Evolutionary conservation across 1,140 invertebrate species (phyloP), one percentile per base, ranked within the genome.

Genomic region (Neotoxoptera formosana): DNA sequence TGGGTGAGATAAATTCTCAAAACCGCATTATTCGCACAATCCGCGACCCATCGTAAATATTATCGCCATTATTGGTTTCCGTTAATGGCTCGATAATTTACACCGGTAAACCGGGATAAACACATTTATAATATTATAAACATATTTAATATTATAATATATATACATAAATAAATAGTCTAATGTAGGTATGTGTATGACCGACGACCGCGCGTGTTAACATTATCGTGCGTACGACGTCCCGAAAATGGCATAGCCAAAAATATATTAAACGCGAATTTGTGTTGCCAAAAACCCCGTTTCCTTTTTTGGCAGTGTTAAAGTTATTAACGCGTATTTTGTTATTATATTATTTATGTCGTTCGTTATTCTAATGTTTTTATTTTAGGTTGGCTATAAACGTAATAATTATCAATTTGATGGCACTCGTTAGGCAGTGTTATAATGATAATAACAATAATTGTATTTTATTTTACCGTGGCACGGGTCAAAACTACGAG

Each of bases 21-120:
- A n/a, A n/a, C 56, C 83, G 21, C 41, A 86, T 86, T 86, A 45
- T 86, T 86, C 3, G 41, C 20, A 41, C 36, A 86, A 41, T 41
- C 83, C 41, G 41, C 41, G 41, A 86, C 83, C 41, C 83, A 41
- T 86, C 83, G 23, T 86, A 86, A 86, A 86, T 86, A 86, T 86
- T 86, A 86, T 86, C 41, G 36, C 23, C 83, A 47, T 30, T 86
- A 86, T 86, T 47, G 84, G 41, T 86, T 47, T 47, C 45, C 25
- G 45, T 86, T 86, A 47, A 86, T 86, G 84, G 45, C 41, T 45
- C 45, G 45, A 86, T 86, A 47, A 86, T 86, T 47, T 45, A 47
- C 25, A 47, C 30, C 84, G 84, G 45, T 30, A 86, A 47, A 47
- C 45, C 34, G 23, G 41, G 23, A 25, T 47, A 86, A 86, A 86